Percentiles rank a stretch among this genome's conserved stretches.
Conservation (phyloP, 2,113 vertebrate species). For the Ptilonorhynchus violaceus region DNA sequence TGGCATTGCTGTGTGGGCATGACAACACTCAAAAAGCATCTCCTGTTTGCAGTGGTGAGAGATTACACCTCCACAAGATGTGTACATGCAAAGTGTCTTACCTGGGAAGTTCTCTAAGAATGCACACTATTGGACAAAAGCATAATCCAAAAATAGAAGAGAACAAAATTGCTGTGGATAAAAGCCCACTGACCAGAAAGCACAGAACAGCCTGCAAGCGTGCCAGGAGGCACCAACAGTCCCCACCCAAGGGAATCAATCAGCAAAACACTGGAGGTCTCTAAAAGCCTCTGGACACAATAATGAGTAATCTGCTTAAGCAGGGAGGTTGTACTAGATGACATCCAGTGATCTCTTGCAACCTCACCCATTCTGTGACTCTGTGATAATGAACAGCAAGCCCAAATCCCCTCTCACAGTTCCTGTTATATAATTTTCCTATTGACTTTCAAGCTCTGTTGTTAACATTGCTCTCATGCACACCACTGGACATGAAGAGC, state of each 20-base stretch:
- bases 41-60: neutral
- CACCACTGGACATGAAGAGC: neutral
- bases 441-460: neutral
- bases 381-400: neutral
- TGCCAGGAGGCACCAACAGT: neutral
- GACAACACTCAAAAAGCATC: neutral
- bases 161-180: neutral
- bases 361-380: neutral
- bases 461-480: neutral
- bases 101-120: neutral
- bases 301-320: neutral
- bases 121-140: neutral
- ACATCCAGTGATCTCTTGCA: neutral
- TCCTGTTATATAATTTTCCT: neutral
- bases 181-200: neutral
- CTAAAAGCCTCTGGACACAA: neutral
- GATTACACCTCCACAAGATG: neutral
- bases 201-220: neutral
- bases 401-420: neutral
- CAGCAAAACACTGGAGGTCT: neutral
- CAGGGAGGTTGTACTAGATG: neutral
- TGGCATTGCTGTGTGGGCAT: neutral
- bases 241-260: neutral
- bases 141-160: neutral
- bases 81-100: neutral